Conservation (phyloP, 2,113 vertebrate genomes). For the Eurypyga helias region DNA sequence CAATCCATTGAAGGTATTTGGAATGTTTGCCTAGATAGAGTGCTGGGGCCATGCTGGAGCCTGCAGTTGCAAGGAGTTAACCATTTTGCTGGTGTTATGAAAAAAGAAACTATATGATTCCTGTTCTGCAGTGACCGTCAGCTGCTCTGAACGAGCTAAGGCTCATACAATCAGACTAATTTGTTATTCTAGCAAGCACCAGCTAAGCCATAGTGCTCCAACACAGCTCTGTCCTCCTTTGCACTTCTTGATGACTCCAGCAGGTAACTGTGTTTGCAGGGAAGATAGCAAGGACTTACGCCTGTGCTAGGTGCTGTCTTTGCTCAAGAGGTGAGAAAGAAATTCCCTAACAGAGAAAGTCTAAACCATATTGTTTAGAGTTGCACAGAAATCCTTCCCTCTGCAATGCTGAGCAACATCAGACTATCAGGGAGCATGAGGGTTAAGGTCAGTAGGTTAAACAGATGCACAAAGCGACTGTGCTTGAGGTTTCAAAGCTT, state of each 20-base stretch:
- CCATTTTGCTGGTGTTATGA: not conserved
- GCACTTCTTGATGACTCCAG: not conserved
- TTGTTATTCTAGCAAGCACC: not conserved
- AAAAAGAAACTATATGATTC: not conserved
- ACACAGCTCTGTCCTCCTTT: not conserved
- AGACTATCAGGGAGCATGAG: not conserved
- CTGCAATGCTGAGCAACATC: not conserved
- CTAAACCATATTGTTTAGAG: fast-evolving
- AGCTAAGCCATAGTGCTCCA: not conserved
- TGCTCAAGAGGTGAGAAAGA: not conserved
- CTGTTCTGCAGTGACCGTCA: not conserved
- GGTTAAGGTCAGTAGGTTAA: slow-evolving; percentile 24
- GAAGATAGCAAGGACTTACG: fast-evolving
- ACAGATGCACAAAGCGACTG: not conserved
- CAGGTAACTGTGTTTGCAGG: not conserved
- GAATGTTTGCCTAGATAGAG: not conserved
- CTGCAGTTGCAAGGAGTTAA: not conserved
- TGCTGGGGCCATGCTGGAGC: not conserved
- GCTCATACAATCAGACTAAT: fast-evolving
- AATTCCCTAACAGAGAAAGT: not conserved
- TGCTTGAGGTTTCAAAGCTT: not conserved
- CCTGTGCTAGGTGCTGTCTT: not conserved
- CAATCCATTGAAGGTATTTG: not conserved
- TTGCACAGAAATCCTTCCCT: not conserved
- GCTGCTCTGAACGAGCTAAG: not conserved